These are phyloP conservation scores for Eupithecia subumbrata DNA, from an alignment of 2,888 invertebrate genomes.

Conservation along the genomic window DNA sequence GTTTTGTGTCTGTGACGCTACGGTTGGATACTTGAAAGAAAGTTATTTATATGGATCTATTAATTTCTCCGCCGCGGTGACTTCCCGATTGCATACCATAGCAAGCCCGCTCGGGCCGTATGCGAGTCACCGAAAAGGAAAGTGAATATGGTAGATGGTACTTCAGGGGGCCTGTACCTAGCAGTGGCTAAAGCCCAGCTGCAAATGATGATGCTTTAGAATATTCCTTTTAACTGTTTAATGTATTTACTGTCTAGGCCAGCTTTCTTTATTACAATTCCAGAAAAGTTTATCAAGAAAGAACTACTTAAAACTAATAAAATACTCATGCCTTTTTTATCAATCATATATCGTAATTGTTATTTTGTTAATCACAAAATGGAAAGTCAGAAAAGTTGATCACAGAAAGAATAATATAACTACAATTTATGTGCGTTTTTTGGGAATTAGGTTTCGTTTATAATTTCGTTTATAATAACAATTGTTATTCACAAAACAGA, in stretches of 20 bases:
- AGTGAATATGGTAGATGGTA: not conserved
- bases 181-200: not conserved
- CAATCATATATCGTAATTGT: no score
- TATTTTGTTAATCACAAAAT: not conserved
- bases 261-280: not conserved
- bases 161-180: not conserved
- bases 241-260: not conserved
- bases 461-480: no score
- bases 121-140: not conserved
- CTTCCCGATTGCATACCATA: not conserved
- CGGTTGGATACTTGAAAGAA: conserved; percentile 2
- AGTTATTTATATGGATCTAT: not conserved
- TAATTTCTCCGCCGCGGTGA: not conserved
- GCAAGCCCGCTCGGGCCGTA: not conserved
- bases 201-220: not conserved
- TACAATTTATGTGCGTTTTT: not conserved
- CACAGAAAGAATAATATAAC: not conserved
- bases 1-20: not conserved
- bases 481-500: not conserved
- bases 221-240: not conserved
- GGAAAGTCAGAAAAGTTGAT: not conserved
- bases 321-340: no score
- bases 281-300: not conserved
- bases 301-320: not conserved
- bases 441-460: not conserved